Base-by-base conservation (phyloP, 2,113 vertebrate genomes). In the Gnathonemus echidnorhynchus region DNA sequence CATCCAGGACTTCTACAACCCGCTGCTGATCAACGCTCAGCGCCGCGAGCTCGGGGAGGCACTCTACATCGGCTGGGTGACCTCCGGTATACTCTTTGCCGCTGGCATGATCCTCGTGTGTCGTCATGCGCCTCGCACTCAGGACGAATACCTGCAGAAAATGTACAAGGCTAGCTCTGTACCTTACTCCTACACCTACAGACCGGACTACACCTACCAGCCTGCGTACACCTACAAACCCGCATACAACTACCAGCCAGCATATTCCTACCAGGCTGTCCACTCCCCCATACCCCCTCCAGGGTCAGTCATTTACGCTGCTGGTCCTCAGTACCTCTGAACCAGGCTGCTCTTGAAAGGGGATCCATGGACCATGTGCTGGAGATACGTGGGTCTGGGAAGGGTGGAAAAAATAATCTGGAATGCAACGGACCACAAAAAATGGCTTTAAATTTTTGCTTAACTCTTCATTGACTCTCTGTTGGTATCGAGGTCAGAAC, bases 61-160 rank as follows among this genome's bases (percentile, higher is more conserved):
- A 0, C 94, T 97, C 5, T 97, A 97, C 92, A 94, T 97, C 3
- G 96, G 96, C 52, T 97, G 96, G 96, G 93, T 95, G 80, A 94
- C 95, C 0, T 91, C 94, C 0, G 96, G 90, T 0, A 52, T 97
- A 42, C 96, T 96, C 21, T 96, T 97, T 35, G n/a, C 84, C 0
- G 95, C 95, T 0, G 96, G 96, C 9, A 94, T 96, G 52, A 96
- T 96, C 87, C 94, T 96, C 87, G 93, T 96, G 74, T 96, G 95
- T 45, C 95, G 96, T 5, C 96, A 96, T 4, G 96, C 95, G 21
- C 96, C 96, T 0, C 93, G 92, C 11, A 93, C 94, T 45, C 93
- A 95, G 70, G 94, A 94, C 0, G 42, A 90, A 6, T 92, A 95
- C 7, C 35, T 3, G 0, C 92, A 96, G 90, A 91, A 80, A 90